Conservation (phyloP, 2,888 invertebrate genomes). For the Gymnosoma rotundatum region DNA sequence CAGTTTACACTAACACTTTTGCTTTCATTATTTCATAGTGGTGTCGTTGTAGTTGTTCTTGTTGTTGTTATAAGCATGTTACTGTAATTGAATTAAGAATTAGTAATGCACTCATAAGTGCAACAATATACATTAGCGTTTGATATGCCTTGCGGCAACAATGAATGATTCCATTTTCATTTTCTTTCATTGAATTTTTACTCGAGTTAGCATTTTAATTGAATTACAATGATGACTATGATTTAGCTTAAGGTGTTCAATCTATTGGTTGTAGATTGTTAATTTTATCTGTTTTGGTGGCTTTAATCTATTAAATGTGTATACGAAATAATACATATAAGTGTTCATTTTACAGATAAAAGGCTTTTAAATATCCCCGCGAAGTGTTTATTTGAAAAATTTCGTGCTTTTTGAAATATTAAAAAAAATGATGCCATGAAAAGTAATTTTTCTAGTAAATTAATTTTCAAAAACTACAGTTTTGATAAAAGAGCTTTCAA, state of each 20-base stretch:
- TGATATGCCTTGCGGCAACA: conserved; percentile 49
- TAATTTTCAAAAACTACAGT: too few species aligned
- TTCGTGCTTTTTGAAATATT: too few species aligned
- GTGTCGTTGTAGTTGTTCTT: not conserved
- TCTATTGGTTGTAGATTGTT: too few species aligned
- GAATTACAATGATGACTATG: conserved; percentile 39
- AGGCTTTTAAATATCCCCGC: too few species aligned
- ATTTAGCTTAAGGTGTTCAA: not conserved
- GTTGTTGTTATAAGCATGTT: conserved; percentile 4
- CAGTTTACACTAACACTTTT: conserved; percentile 58
- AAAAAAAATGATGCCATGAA: too few species aligned
- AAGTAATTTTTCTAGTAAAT: too few species aligned
- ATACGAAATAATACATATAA: too few species aligned
- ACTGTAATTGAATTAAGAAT: conserved; percentile 66
- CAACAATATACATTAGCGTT: conserved; percentile 35
- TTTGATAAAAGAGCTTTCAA: too few species aligned
- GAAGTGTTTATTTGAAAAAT: too few species aligned
- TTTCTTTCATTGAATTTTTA: not conserved
- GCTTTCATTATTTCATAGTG: conserved; percentile 48
- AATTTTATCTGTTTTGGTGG: too few species aligned
- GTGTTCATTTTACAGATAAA: too few species aligned
- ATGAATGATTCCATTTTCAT: conserved; percentile 23
- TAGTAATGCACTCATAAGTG: conserved; percentile 49
- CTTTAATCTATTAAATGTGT: too few species aligned
- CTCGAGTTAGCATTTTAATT: not conserved